phyloP scores from a whole-genome alignment of 2,797 vertebrate species.

The Acanthis flammea region DNA sequence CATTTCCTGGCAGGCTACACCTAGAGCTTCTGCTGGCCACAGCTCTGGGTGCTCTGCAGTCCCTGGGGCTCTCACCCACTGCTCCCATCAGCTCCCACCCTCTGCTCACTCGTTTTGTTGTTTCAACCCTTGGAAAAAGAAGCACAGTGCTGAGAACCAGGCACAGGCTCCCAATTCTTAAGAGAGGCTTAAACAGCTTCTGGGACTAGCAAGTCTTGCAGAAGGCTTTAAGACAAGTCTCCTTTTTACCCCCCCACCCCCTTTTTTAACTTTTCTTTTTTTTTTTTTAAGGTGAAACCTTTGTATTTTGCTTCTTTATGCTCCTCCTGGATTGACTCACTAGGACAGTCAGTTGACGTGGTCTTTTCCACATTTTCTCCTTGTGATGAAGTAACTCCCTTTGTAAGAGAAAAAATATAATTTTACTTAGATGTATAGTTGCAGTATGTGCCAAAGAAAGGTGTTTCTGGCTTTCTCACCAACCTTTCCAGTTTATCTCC shows the following conservation, averaged over 20 bases:
- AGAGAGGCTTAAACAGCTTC: neutral
- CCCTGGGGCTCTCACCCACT: neutral
- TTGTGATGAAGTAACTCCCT: neutral
- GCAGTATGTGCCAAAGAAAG: neutral
- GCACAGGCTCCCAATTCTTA: neutral
- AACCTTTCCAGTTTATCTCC: neutral
- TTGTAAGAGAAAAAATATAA: neutral
- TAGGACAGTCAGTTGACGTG: neutral
- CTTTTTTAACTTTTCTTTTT: neutral
- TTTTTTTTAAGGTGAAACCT: neutral
- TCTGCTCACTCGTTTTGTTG: neutral
- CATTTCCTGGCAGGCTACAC: neutral
- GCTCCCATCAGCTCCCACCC: neutral
- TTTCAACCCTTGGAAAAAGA: neutral
- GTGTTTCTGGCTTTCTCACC: neutral
- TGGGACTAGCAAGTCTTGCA: fast-evolving
- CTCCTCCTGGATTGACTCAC: neutral
- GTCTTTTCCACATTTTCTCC: neutral
- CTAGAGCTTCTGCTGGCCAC: neutral
- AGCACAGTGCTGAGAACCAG: neutral
- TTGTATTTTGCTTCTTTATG: neutral
- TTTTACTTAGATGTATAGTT: neutral
- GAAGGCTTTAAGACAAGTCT: neutral
- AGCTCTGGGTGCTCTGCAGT: neutral
- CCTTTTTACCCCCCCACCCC: neutral